These are phyloP conservation scores for Lutjanus erythropterus DNA, from an alignment of 2,113 vertebrate species.

Conservation along the genomic window DNA sequence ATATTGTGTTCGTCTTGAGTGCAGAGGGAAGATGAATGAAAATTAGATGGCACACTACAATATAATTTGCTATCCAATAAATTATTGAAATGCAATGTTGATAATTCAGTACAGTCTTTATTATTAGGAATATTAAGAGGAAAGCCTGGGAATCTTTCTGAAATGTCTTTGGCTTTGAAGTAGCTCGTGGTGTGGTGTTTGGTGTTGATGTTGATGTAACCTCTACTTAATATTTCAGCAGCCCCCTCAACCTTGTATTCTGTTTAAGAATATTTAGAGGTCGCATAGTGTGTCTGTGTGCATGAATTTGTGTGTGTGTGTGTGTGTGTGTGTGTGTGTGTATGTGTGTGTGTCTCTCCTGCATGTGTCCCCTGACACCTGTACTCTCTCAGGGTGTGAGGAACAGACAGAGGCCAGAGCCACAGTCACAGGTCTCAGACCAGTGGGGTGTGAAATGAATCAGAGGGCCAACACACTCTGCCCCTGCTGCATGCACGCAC, in stretches of 20 bases:
- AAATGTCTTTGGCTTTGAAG: slow-evolving; percentile 43
- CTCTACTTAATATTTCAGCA: slow-evolving; percentile 71
- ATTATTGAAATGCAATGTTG: slow-evolving; percentile 19
- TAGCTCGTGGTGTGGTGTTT: neutral
- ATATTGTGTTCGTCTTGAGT: slow-evolving; percentile 8
- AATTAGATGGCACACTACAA: slow-evolving; percentile 13
- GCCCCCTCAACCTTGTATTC: slow-evolving; percentile 49
- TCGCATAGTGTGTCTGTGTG: slow-evolving; percentile 46
- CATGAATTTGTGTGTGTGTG: no score
- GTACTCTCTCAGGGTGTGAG: slow-evolving; percentile 73
- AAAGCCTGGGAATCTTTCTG: slow-evolving; percentile 15
- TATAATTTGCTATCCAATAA: slow-evolving; percentile 4
- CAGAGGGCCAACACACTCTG: slow-evolving; percentile 64
- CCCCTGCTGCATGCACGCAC: slow-evolving; percentile 32
- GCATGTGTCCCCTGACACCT: slow-evolving; percentile 76
- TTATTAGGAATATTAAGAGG: neutral
- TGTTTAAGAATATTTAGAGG: slow-evolving; percentile 63
- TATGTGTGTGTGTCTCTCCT: slow-evolving; percentile 40
- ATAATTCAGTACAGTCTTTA: slow-evolving; percentile 3
- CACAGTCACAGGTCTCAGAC: slow-evolving; percentile 83
- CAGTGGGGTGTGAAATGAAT: slow-evolving; percentile 84
- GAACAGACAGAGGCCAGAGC: slow-evolving; percentile 76
- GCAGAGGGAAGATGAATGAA: slow-evolving; percentile 13
- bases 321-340: slow-evolving; percentile 20
- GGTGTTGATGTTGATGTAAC: slow-evolving; percentile 54